A percentile compares a stretch with the other conserved stretches of the same genome.
phyloP scores from a whole-genome alignment of 2,888 invertebrate genomes.

The Hesperia comma region DNA sequence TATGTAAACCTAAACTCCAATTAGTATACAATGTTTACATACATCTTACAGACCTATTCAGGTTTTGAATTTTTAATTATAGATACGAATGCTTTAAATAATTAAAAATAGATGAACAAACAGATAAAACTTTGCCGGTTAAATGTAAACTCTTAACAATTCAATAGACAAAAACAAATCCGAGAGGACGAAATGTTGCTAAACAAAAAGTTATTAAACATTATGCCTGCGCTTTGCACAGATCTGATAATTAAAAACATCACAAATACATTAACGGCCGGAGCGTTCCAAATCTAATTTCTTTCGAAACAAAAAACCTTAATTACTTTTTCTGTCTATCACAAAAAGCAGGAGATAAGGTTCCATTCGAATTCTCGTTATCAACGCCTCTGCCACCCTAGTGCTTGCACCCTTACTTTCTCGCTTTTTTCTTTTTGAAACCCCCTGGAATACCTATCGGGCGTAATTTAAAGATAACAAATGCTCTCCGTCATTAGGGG shows the following conservation, averaged over 20 bases:
- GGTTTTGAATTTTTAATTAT: no score
- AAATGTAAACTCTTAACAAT: neutral
- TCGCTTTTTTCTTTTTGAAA: conserved; percentile 57
- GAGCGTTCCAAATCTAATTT: conserved; percentile 69
- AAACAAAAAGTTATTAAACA: conserved; percentile 28
- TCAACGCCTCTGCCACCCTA: conserved; percentile 65
- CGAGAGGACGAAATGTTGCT: neutral
- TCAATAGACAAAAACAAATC: conserved; percentile 8
- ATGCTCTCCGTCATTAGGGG: conserved; percentile 77
- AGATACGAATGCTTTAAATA: no score
- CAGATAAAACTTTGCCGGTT: conserved; percentile 7
- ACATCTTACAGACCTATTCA: no score
- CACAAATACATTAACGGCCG: conserved; percentile 72
- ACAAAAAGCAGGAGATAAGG: conserved; percentile 74
- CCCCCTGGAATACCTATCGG: conserved; percentile 69
- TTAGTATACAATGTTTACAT: no score
- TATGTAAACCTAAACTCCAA: no score
- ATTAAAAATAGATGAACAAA: no score
- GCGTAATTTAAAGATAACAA: conserved; percentile 80
- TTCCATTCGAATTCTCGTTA: conserved; percentile 73
- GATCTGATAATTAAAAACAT: conserved; percentile 69
- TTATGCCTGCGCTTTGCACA: conserved; percentile 44
- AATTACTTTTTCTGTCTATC: conserved; percentile 79
- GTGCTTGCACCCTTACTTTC: conserved; percentile 71
- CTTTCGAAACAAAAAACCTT: conserved; percentile 73